Conservation (phyloP, 2,888 invertebrate species). For the Cephonodes hylas region DNA sequence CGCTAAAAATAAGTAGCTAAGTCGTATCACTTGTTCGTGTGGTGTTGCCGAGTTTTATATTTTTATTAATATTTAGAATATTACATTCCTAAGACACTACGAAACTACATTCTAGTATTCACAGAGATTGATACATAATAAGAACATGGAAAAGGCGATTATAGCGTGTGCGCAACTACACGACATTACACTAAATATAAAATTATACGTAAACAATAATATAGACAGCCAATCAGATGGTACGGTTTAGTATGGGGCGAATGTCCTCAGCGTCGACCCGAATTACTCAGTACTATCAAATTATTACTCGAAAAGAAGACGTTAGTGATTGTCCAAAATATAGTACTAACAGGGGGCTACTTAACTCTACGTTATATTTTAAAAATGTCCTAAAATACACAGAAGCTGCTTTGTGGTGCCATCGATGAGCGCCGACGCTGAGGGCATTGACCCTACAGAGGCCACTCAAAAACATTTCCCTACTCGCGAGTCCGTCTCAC, state of each 20-base stretch:
- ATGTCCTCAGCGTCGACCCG: neutral
- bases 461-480: constrained; percentile 40
- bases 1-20: constrained; percentile 67
- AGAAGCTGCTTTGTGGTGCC: neutral
- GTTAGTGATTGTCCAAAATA: neutral
- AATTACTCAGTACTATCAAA: no score
- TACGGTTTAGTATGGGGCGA: neutral
- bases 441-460: constrained; percentile 14
- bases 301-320: neutral
- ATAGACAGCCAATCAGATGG: constrained; percentile 60
- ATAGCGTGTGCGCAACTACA: constrained; percentile 69
- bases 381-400: neutral
- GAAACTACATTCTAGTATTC: constrained; percentile 74
- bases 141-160: constrained; percentile 70
- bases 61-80: constrained; percentile 73
- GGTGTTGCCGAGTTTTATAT: constrained; percentile 67
- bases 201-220: constrained; percentile 38
- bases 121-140: constrained; percentile 73
- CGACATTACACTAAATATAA: constrained; percentile 42
- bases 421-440: neutral
- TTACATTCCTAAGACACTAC: constrained; percentile 78
- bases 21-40: constrained; percentile 77
- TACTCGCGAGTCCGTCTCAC: constrained; percentile 38
- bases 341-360: neutral
- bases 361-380: neutral